Evolutionary conservation across 1,140 invertebrate species (phyloP).

Genomic region (Probaryconus sp.): DNA sequence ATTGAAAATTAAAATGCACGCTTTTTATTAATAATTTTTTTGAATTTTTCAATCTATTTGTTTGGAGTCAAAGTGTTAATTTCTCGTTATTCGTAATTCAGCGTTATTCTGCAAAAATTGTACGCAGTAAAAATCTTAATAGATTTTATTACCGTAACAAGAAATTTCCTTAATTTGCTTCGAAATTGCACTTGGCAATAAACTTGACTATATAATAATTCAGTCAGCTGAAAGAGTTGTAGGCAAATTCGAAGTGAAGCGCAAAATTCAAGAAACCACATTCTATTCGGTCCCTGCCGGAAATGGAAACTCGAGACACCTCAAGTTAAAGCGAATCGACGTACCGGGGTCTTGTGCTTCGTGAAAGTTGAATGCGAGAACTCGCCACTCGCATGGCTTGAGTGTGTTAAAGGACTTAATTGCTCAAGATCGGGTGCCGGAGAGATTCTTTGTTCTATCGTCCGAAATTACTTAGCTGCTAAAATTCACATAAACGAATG

Average conservation of each 20-base stretch:
- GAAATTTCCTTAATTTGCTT: too few species aligned
- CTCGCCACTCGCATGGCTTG: constrained; percentile 38
- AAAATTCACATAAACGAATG: constrained; percentile 49
- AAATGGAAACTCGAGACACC: constrained; percentile 60
- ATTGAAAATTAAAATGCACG: too few species aligned
- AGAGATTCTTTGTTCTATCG: constrained; percentile 41
- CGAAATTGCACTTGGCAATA: constrained; percentile 14
- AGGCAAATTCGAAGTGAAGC: constrained; percentile 45
- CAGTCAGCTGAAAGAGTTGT: constrained; percentile 33
- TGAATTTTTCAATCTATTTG: too few species aligned
- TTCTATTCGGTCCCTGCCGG: constrained; percentile 39
- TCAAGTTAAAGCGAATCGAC: constrained; percentile 47
- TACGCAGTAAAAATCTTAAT: too few species aligned
- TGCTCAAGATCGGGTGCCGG: constrained; percentile 35
- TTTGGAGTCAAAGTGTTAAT: too few species aligned
- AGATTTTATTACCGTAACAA: too few species aligned
- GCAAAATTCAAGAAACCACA: constrained; percentile 54
- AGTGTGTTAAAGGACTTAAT: constrained; percentile 49
- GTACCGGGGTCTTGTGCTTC: constrained; percentile 16
- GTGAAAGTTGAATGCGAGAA: constrained; percentile 46
- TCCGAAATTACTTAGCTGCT: constrained; percentile 33
- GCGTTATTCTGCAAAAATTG: too few species aligned
- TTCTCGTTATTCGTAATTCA: too few species aligned
- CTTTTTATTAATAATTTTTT: too few species aligned
- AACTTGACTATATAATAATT: constrained; percentile 31